Conservation (phyloP, 1,140 invertebrate species). For the Akabosia matsudoensis region DNA sequence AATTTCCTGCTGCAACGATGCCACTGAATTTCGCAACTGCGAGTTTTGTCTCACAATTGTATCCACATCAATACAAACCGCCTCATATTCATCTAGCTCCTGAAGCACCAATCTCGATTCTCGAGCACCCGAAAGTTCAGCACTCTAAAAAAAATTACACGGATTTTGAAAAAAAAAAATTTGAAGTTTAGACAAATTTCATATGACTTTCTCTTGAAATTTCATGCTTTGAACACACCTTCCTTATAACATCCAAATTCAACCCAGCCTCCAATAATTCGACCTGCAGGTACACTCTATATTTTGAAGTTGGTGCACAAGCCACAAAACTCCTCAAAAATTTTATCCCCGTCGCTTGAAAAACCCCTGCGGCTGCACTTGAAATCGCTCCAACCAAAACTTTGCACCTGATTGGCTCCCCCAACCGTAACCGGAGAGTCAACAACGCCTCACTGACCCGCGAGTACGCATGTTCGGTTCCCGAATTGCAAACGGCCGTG, state of each 20-base stretch:
- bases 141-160: slow-evolving; percentile 31
- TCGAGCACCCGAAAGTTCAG: slow-evolving; percentile 42
- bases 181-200: background rate
- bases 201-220: background rate
- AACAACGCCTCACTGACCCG: slow-evolving; percentile 76
- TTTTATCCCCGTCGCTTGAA: slow-evolving; percentile 75
- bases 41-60: slow-evolving; percentile 45
- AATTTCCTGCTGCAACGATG: slow-evolving; percentile 45
- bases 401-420: slow-evolving; percentile 85
- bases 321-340: slow-evolving; percentile 80
- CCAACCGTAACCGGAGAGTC: slow-evolving; percentile 78
- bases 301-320: slow-evolving; percentile 68
- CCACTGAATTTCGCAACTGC: slow-evolving; percentile 44
- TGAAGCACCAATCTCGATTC: slow-evolving; percentile 41
- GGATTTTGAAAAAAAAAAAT: background rate
- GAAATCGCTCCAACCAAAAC: slow-evolving; percentile 83
- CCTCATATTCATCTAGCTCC: background rate
- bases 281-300: slow-evolving; percentile 82
- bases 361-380: slow-evolving; percentile 49
- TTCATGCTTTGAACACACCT: slow-evolving; percentile 56
- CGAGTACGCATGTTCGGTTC: slow-evolving; percentile 39
- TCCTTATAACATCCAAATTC: slow-evolving; percentile 65
- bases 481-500: slow-evolving; percentile 38
- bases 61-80: slow-evolving; percentile 1
- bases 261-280: slow-evolving; percentile 80